These are phyloP conservation scores for Prolemur simus DNA, from an alignment of 2,113 vertebrate genomes.

Conservation along the genomic window DNA sequence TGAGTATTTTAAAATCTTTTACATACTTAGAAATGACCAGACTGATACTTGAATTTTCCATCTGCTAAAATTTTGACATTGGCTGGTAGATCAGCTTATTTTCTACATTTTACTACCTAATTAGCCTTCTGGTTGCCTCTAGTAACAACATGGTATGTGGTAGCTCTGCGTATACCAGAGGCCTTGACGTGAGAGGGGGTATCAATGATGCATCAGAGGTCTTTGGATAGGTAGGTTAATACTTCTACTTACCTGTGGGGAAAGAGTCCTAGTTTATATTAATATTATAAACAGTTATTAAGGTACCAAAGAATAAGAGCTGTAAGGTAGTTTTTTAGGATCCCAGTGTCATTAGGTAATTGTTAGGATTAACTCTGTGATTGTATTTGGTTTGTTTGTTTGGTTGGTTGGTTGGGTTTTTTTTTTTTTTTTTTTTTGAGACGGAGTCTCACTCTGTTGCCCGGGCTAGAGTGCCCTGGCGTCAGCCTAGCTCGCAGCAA, in stretches of 20 bases:
- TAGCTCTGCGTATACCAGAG: neutral
- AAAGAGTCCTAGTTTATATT: neutral
- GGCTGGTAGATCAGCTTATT: neutral
- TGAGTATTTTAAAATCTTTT: neutral
- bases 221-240: conserved; percentile 35
- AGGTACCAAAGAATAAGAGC: conserved; percentile 23
- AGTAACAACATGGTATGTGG: neutral
- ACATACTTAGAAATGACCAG: neutral
- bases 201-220: neutral
- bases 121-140: neutral
- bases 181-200: neutral
- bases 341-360: neutral
- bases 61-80: neutral
- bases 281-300: neutral
- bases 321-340: neutral
- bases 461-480: too few species aligned
- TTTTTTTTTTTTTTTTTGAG: too few species aligned
- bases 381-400: too few species aligned
- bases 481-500: too few species aligned
- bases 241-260: neutral
- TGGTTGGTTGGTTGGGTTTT: too few species aligned
- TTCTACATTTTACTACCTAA: neutral
- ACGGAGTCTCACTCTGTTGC: too few species aligned
- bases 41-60: neutral
- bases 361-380: neutral